Base-by-base conservation (phyloP, 2,888 invertebrate genomes). In the Tiliacea citrago region DNA sequence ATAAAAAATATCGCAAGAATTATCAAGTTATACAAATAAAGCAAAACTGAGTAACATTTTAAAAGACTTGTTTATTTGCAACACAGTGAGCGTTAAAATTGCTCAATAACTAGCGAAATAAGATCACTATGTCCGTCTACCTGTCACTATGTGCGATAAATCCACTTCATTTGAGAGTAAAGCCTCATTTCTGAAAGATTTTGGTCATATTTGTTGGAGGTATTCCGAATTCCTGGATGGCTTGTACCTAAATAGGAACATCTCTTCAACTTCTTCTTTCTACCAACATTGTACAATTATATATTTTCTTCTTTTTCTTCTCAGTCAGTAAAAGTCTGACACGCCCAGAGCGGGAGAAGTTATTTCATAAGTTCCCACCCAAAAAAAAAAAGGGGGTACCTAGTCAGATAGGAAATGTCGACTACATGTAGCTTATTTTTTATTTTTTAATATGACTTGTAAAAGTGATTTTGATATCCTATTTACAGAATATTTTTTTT, bases 21-120 rank as follows among this genome's bases (percentile, higher is more conserved):
- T 51, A 84, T 69, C 45, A 75, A 58, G n/a, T 53, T 63, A 39
- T 57, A 73, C 67, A 76, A 67, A 79, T 68, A 71, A 61, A 73
- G 58, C 68, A 72, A 68, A 29, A 68, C 62, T 47, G n/a, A 57
- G 58, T 75, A 67, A 76, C 61, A 75, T 76, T 83, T 80, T 55
- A 76, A 75, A 69, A 62, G 51, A 53, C 72, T 69, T 21, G 68
- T 49, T 72, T 77, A 35, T 69, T 84, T 69, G 81, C 82, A 77
- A 82, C 83, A 75, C 7, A 67, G 68, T 81, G 77, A 84, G 47
- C 73, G 77, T 60, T 65, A 35, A 68, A 63, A 70, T 82, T 77
- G 45, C 81, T 69, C 69, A 82, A 82, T 61, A 75, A 49, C 67
- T 49, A 73, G 49, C 51, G 73, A 73, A 82, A 81, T 84, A 77